Evolutionary conservation across 2,888 invertebrate species (phyloP), one percentile per base, ranked within the genome.

Genomic region (Philopedon plagiatum): DNA sequence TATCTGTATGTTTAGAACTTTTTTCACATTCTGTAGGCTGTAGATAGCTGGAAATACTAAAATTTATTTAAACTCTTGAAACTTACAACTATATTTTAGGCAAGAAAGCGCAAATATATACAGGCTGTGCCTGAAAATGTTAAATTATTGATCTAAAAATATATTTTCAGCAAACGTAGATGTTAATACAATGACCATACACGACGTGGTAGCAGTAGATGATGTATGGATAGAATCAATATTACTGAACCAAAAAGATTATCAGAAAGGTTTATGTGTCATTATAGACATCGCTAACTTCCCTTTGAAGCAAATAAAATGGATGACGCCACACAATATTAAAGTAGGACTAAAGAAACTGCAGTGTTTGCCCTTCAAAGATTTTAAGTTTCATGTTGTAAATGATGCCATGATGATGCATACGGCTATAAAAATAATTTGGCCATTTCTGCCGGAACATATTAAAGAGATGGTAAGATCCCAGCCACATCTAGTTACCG

Each of bases 151-250:
- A n/a, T n/a, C n/a, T n/a, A n/a, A n/a, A n/a, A 49, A 19, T 51
- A 8, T 19, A 21, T 44, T 71, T 73, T 64, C 54, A 83, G 83
- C 76, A 29, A 80, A 80, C 61, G 73, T 82, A 5, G 78, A 83
- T 69, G 75, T 81, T 0, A 73, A 76, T 0, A 79, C 76, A 61
- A 80, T 81, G 64, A 73, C 75, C 4, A 62, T 85, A 1, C 65
- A 78, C 29, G 84, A 85, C 57, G 74, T 84, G 37, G 77, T 83
- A 8, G 78, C 82, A 46, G 77, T 85, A 18, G 85, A 86, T 63
- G 85, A 85, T 71, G 76, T 84, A 2, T 85, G 84, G 83, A 61
- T 85, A 15, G 86, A 86, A 75, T 76, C 80, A 15, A 78, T 83
- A 11, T 21, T 73, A 5, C 68, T 85, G 66, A 83, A 85, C 60